Evolutionary conservation across 53 echinoderm and acorn worm genomes (phyloP).

Genomic region (Astropecten irregularis): DNA sequence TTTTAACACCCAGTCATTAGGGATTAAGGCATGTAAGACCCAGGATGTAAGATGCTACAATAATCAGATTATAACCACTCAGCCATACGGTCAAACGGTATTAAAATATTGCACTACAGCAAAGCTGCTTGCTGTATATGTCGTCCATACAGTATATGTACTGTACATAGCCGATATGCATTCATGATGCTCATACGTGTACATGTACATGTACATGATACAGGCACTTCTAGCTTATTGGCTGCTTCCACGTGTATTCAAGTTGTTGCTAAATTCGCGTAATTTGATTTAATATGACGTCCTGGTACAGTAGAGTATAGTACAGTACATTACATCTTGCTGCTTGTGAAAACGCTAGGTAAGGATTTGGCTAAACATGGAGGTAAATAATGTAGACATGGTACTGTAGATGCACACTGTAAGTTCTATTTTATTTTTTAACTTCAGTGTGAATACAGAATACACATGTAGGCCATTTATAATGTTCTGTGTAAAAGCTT

Average conservation of each 20-base stretch:
- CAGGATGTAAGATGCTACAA: background rate
- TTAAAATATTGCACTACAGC: background rate
- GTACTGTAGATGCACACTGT: too few relatives aligned
- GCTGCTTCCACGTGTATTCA: constrained; percentile 1
- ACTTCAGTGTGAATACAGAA: too few relatives aligned
- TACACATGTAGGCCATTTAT: too few relatives aligned
- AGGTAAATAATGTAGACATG: too few relatives aligned
- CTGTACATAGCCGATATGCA: background rate
- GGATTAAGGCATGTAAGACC: too few relatives aligned
- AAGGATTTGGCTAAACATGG: too few relatives aligned
- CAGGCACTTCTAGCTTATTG: constrained; percentile 1
- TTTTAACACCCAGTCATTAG: too few relatives aligned
- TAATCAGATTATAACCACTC: constrained; percentile 28
- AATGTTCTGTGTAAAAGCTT: too few relatives aligned
- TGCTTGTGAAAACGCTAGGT: too few relatives aligned
- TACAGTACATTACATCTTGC: too few relatives aligned
- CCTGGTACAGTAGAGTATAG: constrained; percentile 26
- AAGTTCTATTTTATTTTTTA: too few relatives aligned
- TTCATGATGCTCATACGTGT: background rate
- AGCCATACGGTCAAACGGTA: constrained; percentile 1
- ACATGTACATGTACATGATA: background rate
- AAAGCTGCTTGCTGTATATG: background rate
- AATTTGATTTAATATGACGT: constrained; percentile 36
- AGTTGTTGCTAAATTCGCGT: too few relatives aligned
- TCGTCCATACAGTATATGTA: background rate